Evolutionary conservation across 1,140 invertebrate genomes (phyloP).

Genomic region (Hyposmocoma kahamanoa): DNA sequence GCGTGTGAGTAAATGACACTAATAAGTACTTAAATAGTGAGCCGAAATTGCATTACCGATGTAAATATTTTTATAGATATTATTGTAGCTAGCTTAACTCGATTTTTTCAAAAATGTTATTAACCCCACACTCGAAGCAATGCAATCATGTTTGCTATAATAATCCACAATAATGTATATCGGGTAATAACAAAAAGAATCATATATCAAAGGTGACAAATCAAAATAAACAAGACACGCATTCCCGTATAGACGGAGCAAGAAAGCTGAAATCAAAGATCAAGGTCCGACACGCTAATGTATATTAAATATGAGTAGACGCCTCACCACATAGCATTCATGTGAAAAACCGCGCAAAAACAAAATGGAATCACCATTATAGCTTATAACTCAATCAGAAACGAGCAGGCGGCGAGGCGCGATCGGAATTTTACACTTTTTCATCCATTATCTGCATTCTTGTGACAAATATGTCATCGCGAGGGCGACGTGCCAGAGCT

Average conservation of each 20-base stretch:
- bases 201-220: conserved; percentile 66
- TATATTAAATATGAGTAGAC: conserved; percentile 65
- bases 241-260: conserved; percentile 38
- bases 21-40: too few relatives aligned
- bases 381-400: conserved; percentile 70
- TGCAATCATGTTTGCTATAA: conserved; percentile 46
- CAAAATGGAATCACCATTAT: conserved; percentile 63
- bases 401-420: conserved; percentile 32
- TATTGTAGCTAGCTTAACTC: too few relatives aligned
- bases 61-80: too few relatives aligned
- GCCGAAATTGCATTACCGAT: too few relatives aligned
- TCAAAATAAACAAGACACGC: conserved; percentile 62
- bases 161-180: conserved; percentile 57
- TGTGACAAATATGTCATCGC: conserved; percentile 41
- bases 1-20: too few relatives aligned
- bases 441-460: conserved; percentile 52
- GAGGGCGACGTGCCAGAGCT: neutral
- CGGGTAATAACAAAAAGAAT: conserved; percentile 63
- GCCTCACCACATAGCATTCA: conserved; percentile 55
- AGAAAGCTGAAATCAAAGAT: conserved; percentile 61
- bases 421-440: conserved; percentile 64
- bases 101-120: too few relatives aligned
- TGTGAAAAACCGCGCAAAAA: conserved; percentile 66
- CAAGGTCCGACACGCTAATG: conserved; percentile 46
- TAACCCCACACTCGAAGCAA: conserved; percentile 33